Evolutionary conservation across 2,888 invertebrate genomes (phyloP).

Genomic region (Emmelina monodactyla): DNA sequence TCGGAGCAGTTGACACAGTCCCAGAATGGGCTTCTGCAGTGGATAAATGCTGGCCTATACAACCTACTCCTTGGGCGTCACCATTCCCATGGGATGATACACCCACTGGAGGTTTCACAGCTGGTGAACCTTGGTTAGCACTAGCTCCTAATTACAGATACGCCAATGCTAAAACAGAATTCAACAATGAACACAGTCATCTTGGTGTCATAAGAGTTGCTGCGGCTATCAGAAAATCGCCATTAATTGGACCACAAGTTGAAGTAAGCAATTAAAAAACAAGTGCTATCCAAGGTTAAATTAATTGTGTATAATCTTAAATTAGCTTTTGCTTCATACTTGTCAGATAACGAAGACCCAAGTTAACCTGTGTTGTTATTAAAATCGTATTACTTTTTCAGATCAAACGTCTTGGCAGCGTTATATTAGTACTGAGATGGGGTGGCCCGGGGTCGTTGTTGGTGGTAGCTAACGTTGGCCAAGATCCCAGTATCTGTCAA

Average conservation of each 20-base stretch:
- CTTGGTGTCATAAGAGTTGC: constrained; percentile 36
- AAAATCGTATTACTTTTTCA: constrained; percentile 21
- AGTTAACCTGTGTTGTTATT: not conserved
- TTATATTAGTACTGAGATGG: constrained; percentile 43
- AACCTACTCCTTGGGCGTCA: constrained; percentile 25
- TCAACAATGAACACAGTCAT: constrained; percentile 57
- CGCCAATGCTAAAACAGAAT: constrained; percentile 69
- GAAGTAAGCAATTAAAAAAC: constrained; percentile 28
- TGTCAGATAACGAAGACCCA: no score
- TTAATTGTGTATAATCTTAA: not conserved
- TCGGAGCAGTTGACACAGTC: constrained; percentile 68
- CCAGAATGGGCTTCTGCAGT: constrained; percentile 39
- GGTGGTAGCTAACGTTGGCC: constrained; percentile 53
- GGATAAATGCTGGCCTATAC: constrained; percentile 58
- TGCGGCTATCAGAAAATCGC: constrained; percentile 47
- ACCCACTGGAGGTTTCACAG: constrained; percentile 51
- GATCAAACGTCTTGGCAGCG: constrained; percentile 66
- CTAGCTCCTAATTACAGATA: constrained; percentile 69
- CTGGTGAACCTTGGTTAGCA: constrained; percentile 73
- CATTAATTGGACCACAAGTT: constrained; percentile 46
- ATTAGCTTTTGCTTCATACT: no score
- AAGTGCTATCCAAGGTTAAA: not conserved
- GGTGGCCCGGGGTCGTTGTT: constrained; percentile 43
- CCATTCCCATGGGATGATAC: constrained; percentile 57
- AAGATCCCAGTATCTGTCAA: constrained; percentile 40